These are phyloP conservation scores for Thymallus thymallus DNA, from an alignment of 2,113 vertebrate species.

Conservation along the genomic window DNA sequence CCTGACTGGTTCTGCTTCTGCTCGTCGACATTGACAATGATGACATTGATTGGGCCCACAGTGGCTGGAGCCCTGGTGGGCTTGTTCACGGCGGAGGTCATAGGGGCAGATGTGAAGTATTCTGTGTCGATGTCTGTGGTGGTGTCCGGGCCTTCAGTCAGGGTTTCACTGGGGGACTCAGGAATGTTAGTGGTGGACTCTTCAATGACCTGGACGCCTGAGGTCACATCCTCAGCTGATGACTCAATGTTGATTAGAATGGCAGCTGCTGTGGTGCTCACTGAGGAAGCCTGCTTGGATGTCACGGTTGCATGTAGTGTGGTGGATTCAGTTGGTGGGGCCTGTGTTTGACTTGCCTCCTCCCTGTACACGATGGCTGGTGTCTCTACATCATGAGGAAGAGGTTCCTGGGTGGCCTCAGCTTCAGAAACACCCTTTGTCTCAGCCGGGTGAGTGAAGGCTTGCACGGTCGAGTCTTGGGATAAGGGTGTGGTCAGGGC, in stretches of 20 bases:
- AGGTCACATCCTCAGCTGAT: conserved; percentile 63
- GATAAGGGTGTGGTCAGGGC: conserved; percentile 7
- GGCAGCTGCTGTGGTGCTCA: conserved; percentile 30
- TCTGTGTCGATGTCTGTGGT: conserved; percentile 72
- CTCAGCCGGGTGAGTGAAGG: conserved; percentile 30
- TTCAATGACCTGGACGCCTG: conserved; percentile 65
- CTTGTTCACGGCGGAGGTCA: conserved; percentile 50
- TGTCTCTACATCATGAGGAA: conserved; percentile 11
- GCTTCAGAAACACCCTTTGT: not conserved
- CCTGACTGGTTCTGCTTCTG: conserved; percentile 80
- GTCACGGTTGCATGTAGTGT: not conserved
- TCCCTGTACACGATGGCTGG: conserved; percentile 14
- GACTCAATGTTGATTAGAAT: conserved; percentile 59
- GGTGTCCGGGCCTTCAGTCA: conserved; percentile 51
- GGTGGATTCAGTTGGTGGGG: conserved; percentile 4
- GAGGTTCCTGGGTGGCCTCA: not conserved
- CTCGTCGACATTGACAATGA: conserved; percentile 73
- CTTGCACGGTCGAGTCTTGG: conserved; percentile 20
- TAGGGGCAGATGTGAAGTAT: conserved; percentile 68
- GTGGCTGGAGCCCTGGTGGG: conserved; percentile 55
- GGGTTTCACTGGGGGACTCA: conserved; percentile 38
- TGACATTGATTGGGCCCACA: conserved; percentile 68
- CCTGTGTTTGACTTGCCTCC: not conserved
- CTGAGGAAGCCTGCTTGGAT: not conserved
- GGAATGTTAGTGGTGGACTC: conserved; percentile 34